Evolutionary conservation across 53 echinoderm and acorn worm genomes (phyloP).

Genomic region (Henricia sp.): DNA sequence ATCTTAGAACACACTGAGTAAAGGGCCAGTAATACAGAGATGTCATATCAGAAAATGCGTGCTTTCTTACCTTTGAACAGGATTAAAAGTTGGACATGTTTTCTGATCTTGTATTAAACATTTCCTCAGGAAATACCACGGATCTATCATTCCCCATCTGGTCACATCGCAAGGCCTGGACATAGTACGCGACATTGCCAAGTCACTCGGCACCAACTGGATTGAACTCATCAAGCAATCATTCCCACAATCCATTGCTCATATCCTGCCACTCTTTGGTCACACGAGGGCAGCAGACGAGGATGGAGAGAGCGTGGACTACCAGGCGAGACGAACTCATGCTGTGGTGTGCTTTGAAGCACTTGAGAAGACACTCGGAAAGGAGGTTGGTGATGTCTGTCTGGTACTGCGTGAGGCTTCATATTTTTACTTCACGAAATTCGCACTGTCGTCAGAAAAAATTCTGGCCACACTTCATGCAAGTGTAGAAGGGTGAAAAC

Average conservation of each 20-base stretch:
- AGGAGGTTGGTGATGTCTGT: slow-evolving; percentile 66
- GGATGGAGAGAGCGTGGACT: slow-evolving; percentile 31
- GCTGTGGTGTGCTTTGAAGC: slow-evolving; percentile 62
- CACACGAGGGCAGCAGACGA: slow-evolving; percentile 57
- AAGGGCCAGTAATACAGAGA: too few species aligned
- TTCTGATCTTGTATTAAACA: too few species aligned
- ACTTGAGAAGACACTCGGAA: slow-evolving; percentile 63
- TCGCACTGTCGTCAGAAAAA: too few species aligned
- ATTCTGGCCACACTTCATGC: too few species aligned
- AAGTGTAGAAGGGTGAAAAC: too few species aligned
- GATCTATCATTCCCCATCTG: slow-evolving; percentile 76
- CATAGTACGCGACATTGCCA: slow-evolving; percentile 62
- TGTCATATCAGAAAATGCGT: too few species aligned
- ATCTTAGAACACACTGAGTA: too few species aligned
- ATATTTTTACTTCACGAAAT: too few species aligned
- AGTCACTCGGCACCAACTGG: slow-evolving; percentile 62
- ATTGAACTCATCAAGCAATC: slow-evolving; percentile 70
- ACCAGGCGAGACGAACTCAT: slow-evolving; percentile 29
- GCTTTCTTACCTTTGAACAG: too few species aligned
- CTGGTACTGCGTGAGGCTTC: too few species aligned
- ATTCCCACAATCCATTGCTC: slow-evolving; percentile 89
- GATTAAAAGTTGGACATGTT: too few species aligned
- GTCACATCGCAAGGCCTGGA: slow-evolving; percentile 63
- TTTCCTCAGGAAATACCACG: slow-evolving; percentile 79
- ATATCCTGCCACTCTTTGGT: slow-evolving; percentile 81